These are phyloP conservation scores for Trinectes maculatus DNA, from an alignment of 2,113 vertebrate genomes.

Conservation along the genomic window DNA sequence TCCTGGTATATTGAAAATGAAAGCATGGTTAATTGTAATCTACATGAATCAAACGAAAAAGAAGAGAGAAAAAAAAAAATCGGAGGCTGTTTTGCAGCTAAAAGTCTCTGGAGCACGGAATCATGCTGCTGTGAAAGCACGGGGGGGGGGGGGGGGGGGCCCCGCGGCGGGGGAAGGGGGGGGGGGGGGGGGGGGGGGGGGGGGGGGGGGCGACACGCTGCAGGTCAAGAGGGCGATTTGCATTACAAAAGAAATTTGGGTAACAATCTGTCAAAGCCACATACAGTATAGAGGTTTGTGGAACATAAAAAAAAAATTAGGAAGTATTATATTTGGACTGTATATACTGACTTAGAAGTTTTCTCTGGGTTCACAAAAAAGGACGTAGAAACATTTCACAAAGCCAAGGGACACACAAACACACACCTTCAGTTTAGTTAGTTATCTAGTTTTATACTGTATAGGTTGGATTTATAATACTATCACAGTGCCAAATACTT, in stretches of 20 bases:
- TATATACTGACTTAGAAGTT: slow-evolving; percentile 77
- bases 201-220: slow-evolving; percentile 46
- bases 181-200: slow-evolving; percentile 40
- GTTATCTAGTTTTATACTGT: slow-evolving; percentile 84
- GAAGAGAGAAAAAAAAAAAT: slow-evolving; percentile 16
- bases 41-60: slow-evolving; percentile 49
- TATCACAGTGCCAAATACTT: slow-evolving; percentile 88
- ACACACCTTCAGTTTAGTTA: slow-evolving; percentile 84
- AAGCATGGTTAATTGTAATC: slow-evolving; percentile 61
- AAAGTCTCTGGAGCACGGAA: slow-evolving; percentile 41
- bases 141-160: slow-evolving; percentile 34
- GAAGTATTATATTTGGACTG: slow-evolving; percentile 73
- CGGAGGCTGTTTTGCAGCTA: slow-evolving; percentile 38
- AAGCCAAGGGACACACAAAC: slow-evolving; percentile 86
- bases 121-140: slow-evolving; percentile 50
- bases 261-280: slow-evolving; percentile 72
- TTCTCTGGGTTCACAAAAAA: slow-evolving; percentile 80
- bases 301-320: slow-evolving; percentile 38
- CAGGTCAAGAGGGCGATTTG: slow-evolving; percentile 48
- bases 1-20: slow-evolving; percentile 54
- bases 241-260: slow-evolving; percentile 60
- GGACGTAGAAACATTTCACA: slow-evolving; percentile 84
- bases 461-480: slow-evolving; percentile 83
- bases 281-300: slow-evolving; percentile 69
- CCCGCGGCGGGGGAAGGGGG: slow-evolving; percentile 43